Conservation (phyloP, 1,140 invertebrate genomes). For the Lepidostoma basale region DNA sequence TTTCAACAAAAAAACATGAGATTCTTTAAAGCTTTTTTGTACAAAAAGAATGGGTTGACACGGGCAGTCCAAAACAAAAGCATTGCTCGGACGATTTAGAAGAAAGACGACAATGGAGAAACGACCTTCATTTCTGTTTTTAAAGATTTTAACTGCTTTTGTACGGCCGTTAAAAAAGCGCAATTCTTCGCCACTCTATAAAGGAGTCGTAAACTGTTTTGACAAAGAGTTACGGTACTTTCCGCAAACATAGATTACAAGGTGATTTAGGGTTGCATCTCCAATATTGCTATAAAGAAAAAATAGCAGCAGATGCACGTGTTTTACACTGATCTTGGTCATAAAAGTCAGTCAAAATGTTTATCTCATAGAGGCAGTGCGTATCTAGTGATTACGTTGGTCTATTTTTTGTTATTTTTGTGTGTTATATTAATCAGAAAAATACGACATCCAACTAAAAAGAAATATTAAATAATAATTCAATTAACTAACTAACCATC, state of each 20-base stretch:
- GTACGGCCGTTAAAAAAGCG: neutral
- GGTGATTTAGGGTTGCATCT: neutral
- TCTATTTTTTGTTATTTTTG: too few relatives aligned
- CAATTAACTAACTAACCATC: too few relatives aligned
- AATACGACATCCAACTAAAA: too few relatives aligned
- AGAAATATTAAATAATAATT: too few relatives aligned
- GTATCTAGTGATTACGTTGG: too few relatives aligned
- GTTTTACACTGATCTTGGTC: neutral
- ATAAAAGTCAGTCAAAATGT: neutral
- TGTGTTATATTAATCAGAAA: too few relatives aligned
- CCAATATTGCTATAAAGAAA: neutral
- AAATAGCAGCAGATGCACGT: neutral
- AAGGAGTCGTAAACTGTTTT: conserved; percentile 9
- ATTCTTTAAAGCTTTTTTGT: conserved; percentile 9
- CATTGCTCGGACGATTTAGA: conserved; percentile 1
- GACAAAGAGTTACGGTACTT: conserved; percentile 5
- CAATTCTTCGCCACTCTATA: neutral
- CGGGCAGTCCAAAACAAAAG: conserved; percentile 10
- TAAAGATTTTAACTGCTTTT: neutral
- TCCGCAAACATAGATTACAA: conserved; percentile 10
- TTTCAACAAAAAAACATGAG: conserved; percentile 1
- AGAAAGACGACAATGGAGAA: conserved; percentile 9
- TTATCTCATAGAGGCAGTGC: neutral
- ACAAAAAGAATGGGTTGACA: conserved; percentile 31
- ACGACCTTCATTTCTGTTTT: conserved; percentile 19